Base-by-base conservation (phyloP, 2,113 vertebrate species). In the Cochlearius cochlearius region DNA sequence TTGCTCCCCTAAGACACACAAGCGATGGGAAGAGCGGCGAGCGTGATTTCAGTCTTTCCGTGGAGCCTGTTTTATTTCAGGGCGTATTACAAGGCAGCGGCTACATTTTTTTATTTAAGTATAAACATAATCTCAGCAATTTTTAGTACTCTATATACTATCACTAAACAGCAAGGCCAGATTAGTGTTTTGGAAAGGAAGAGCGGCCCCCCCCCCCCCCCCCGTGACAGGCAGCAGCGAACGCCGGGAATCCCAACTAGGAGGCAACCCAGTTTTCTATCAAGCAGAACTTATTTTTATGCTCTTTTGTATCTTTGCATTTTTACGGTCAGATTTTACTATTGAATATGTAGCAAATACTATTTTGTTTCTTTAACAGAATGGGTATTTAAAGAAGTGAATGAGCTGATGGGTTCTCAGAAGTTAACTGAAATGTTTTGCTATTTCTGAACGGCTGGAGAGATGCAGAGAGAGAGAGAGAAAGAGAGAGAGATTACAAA, bases 391-490 rank as follows among this genome's bases (percentile, higher is more conserved):
- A 92, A 79, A 47, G 52, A 45, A 34, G 90, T 21, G 85, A 66
- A 55, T 64, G 74, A 56, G 73, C 10, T 63, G 76, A 10, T 63
- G 76, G 75, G 66, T 62, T 85, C 82, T 88, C 3, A 2, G 84
- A 43, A 67, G 84, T 58, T 60, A 64, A 67, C 41, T 43, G 92
- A 15, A 71, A 85, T 69, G 77, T 81, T 88, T 91, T 76, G 7
- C 36, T 68, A 2, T 95, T 94, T 82, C 77, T 68, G 92, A 90
- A 90, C 87, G 92, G 71, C 92, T 96, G 89, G 78, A 90, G 89
- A 94, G 71, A 80, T 69, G 93, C 81, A 92, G 88, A 92, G 94
- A 96, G 79, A 95, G 84, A 95, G 84, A 66, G 63, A 88, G 29
- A 80, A 14, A 53, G 62, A 94, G 90, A 89, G 49, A 96, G 83